Evolutionary conservation across 2,113 vertebrate species (phyloP), one percentile per base, ranked within the genome.

Genomic region (Bagarius yarrelli): DNA sequence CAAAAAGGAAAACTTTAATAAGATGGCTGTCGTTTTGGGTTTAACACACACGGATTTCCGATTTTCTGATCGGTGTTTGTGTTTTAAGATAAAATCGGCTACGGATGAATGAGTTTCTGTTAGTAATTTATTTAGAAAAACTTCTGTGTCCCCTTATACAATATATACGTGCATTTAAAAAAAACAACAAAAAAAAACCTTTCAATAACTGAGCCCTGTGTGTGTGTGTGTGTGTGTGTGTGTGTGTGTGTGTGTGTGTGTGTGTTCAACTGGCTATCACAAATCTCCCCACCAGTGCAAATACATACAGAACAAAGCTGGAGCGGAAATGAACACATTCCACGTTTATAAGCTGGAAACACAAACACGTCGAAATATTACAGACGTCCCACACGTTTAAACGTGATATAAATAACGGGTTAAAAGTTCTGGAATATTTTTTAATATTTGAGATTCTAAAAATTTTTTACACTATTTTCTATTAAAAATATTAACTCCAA

Each of bases 281-380:
- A 40, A 40, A 40, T 40, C 5, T 23, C 2, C 27, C 23, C 32
- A 34, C 56, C 15, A 0, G 4, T 63, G 1, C n/a, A 69, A 60
- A 27, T 23, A 53, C 56, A 78, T 79, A 21, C 56, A 44, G 40
- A 52, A 61, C 19, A 69, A n/a, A 78, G 76, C 50, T 23, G 55
- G 32, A 56, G 27, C 12, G 82, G 81, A 86, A 84, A 82, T 81
- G 25, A 86, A 55, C 72, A 76, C 85, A 61, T 86, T 85, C 85
- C 69, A 72, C 64, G 27, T 3, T n/a, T 19, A 52, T 40, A 52
- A 30, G 12, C 30, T 53, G 34, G 23, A 34, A 52, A 59, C 57
- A n/a, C 36, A 40, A 40, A 40, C 36, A 3, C 3, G 8, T 4
- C 8, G 8, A 4, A 4, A 40, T 4, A 40, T 40, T 8, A 40